Evolutionary conservation across 2,797 vertebrate species (phyloP), one percentile per base, ranked within the genome.

Genomic region (Halcyon badia): DNA sequence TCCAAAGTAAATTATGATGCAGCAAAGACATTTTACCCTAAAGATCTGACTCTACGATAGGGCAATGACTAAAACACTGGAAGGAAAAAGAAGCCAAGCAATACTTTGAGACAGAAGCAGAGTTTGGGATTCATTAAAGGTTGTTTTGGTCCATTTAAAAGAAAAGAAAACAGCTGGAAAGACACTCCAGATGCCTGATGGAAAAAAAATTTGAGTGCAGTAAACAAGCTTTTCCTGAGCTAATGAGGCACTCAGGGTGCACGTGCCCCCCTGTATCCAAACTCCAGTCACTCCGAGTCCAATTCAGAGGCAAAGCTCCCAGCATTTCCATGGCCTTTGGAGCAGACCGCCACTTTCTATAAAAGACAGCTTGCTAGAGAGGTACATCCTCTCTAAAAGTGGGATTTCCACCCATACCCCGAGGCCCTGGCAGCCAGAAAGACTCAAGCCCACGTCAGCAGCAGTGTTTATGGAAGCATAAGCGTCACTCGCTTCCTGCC

Each of bases 1-100:
- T 91, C 52, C 48, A 24, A 85, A 94, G 52, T 83, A 91, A 94
- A 92, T 78, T 21, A 58, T 4, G 69, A 65, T 49, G n/a, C 71
- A 87, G 49, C 17, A 42, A 82, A 85, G 78, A 80, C 4, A 49
- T 83, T 85, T 66, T 85, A 71, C 22, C 14, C 41, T 84, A 20
- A 81, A 82, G 44, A 87, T 61, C 10, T 70, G 52, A 79, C 69
- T 49, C 64, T 60, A 30, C 0, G 6, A 57, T 26, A 79, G n/a
- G 31, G 5, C 31, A 64, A 3, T 6, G 33, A 82, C 35, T 33
- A 30, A 75, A 89, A 52, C 6, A 30, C 16, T 60, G 44, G 69
- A 69, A 33, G n/a, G 35, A 48, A 85, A 89, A 76, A 72, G 25
- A 72, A 91, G 39, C 26, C 52, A 84, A 89, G 52, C 16, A 84